These are phyloP conservation scores for Clavelina lepadiformis DNA, from an alignment of 23 tunicate genomes.

Conservation along the genomic window DNA sequence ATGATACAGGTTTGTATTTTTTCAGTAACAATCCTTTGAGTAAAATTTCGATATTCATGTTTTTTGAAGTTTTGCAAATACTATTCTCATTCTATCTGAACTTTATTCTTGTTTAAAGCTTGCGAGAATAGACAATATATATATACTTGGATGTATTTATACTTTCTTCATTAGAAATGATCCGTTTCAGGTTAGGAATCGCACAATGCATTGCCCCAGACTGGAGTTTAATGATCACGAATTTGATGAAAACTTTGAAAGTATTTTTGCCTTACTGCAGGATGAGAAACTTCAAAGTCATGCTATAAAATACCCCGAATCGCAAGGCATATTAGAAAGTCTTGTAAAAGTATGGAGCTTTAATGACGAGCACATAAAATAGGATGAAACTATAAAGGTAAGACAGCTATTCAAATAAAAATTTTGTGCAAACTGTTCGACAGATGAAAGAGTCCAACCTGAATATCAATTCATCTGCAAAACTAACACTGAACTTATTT, in stretches of 20 bases:
- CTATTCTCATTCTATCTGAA: no score
- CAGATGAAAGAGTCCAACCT: constrained; percentile 14
- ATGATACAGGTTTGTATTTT: constrained; percentile 41
- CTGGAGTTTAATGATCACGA: constrained; percentile 44
- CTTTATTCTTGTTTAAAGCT: no score
- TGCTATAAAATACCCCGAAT: constrained; percentile 16
- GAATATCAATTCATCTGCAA: constrained; percentile 13
- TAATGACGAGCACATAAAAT: no score
- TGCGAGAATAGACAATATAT: background rate
- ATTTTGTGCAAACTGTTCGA: no score
- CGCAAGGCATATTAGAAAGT: no score
- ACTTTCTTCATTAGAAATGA: no score
- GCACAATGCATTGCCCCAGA: constrained; percentile 71
- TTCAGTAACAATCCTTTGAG: background rate
- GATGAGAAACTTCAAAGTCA: constrained; percentile 5
- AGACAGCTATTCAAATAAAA: no score
- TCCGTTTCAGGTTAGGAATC: constrained; percentile 53
- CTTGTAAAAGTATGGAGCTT: no score
- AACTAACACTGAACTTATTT: constrained; percentile 10
- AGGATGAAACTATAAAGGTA: no score
- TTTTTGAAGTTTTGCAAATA: no score
- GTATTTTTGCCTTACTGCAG: constrained; percentile 21
- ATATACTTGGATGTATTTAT: no score
- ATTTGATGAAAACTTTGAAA: constrained; percentile 27
- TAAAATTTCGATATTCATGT: no score